phyloP scores from a whole-genome alignment of 2,113 vertebrate genomes.

The Pedetes capensis region DNA sequence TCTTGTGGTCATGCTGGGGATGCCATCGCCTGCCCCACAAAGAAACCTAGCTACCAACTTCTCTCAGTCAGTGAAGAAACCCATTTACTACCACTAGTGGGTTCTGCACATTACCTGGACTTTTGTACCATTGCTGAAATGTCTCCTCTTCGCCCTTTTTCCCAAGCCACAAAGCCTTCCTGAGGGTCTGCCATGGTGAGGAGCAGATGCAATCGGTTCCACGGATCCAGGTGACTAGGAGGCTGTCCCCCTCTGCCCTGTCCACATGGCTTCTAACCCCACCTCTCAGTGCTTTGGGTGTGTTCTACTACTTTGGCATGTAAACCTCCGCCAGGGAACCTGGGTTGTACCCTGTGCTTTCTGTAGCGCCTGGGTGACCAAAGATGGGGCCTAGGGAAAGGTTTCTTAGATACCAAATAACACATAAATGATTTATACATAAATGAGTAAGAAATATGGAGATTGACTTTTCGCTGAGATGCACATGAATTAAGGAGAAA shows the following conservation, averaged over 20 bases:
- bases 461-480: slow-evolving; percentile 76
- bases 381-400: slow-evolving; percentile 40
- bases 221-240: not conserved
- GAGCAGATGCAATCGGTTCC: not conserved
- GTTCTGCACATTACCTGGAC: not conserved
- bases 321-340: not conserved
- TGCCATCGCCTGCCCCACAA: not conserved
- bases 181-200: not conserved
- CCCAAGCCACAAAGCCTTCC: not conserved
- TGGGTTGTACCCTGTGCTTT: not conserved
- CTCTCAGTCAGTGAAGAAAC: not conserved
- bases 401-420: slow-evolving; percentile 53
- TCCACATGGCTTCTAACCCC: not conserved
- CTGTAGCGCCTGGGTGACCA: not conserved
- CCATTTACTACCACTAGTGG: not conserved
- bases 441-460: slow-evolving; percentile 77
- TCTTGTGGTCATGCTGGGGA: not conserved
- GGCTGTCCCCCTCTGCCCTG: not conserved
- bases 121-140: not conserved
- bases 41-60: not conserved
- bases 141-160: not conserved
- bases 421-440: slow-evolving; percentile 64
- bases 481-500: slow-evolving; percentile 74
- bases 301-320: not conserved
- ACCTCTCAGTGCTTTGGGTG: not conserved